Base-by-base conservation (phyloP, 2,113 vertebrate species). In the Mobula hypostoma region DNA sequence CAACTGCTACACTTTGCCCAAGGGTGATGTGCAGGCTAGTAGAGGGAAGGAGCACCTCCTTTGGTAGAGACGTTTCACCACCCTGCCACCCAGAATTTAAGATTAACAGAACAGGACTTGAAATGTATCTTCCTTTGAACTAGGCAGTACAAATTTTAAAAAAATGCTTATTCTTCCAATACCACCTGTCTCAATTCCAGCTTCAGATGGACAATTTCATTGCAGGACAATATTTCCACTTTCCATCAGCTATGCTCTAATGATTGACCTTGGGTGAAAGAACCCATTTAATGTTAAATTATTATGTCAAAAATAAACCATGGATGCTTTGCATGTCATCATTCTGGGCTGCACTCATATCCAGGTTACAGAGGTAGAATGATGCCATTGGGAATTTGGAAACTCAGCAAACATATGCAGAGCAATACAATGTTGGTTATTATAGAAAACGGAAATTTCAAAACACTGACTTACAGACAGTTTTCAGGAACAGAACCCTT, bases 221-320 rank as follows among this genome's bases (percentile, higher is more conserved):
- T 66, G 27, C 61, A 66, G n/a, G 68, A 5, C 29, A 66, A 91
- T 91, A 91, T 36, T 91, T 63, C 63, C 63, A 58, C 27, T 27
- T 85, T 40, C 48, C 82, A 66, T 2, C 27, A 36, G 63, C 63
- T 27, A 66, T 24, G n/a, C 70, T 1, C 0, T 15, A 36, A 48
- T 91, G 7, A 19, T 14, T 36, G 15, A 91, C 32, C 32, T 91
- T 91, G 63, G 40, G 32, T 66, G n/a, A 66, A 63, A 63, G 2
- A 12, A 56, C 56, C 58, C n/a, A 63, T 90, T 90, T 90, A 90
- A 56, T 82, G 56, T 85, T 85, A 85, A 58, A 29, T 85, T 85
- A 27, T 85, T 29, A 21, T 58, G 48, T 61, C 48, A 85, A 85
- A 85, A 83, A 56, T 85, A 9, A 56, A 85, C 27, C 48, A 12